These are phyloP conservation scores for Aphelenchoides besseyi DNA, from an alignment of 1,140 invertebrate genomes.

Conservation along the genomic window DNA sequence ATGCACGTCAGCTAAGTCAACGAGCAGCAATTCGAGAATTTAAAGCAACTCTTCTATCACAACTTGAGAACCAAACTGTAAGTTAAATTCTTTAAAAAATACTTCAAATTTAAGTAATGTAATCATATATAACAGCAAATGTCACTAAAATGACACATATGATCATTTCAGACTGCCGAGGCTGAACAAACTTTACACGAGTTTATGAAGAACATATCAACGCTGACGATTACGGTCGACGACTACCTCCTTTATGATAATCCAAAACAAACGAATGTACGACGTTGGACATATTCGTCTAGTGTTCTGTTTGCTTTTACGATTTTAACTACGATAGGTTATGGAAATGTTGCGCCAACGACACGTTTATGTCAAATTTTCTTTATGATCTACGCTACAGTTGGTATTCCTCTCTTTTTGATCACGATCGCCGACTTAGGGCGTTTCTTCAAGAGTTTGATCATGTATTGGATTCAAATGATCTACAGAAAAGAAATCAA, in stretches of 20 bases:
- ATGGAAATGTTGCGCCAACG: slow-evolving; percentile 51
- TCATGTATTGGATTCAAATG: slow-evolving; percentile 51
- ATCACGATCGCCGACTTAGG: slow-evolving; percentile 59
- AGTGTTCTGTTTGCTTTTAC: not conserved
- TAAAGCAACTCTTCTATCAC: slow-evolving; percentile 22
- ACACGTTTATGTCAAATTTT: slow-evolving; percentile 53
- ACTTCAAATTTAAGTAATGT: no score
- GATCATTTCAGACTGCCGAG: slow-evolving; percentile 36
- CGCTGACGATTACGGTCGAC: slow-evolving; percentile 44
- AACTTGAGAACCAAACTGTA: not conserved
- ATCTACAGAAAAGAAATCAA: slow-evolving; percentile 53
- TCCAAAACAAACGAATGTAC: not conserved
- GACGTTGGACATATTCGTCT: not conserved
- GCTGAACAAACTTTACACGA: slow-evolving; percentile 40
- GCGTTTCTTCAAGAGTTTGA: slow-evolving; percentile 60
- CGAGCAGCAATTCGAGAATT: slow-evolving; percentile 18
- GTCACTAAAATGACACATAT: slow-evolving; percentile 17
- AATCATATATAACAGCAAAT: no score
- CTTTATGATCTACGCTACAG: slow-evolving; percentile 57
- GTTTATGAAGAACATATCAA: slow-evolving; percentile 50
- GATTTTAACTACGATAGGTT: slow-evolving; percentile 49
- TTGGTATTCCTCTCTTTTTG: slow-evolving; percentile 56
- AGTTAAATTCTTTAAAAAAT: no score
- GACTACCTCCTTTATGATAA: slow-evolving; percentile 48
- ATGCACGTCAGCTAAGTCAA: no score